A percentile compares a stretch with the other conserved stretches of the same genome.
Conservation (phyloP, 2,113 vertebrate genomes). For the Piaya cayana region DNA sequence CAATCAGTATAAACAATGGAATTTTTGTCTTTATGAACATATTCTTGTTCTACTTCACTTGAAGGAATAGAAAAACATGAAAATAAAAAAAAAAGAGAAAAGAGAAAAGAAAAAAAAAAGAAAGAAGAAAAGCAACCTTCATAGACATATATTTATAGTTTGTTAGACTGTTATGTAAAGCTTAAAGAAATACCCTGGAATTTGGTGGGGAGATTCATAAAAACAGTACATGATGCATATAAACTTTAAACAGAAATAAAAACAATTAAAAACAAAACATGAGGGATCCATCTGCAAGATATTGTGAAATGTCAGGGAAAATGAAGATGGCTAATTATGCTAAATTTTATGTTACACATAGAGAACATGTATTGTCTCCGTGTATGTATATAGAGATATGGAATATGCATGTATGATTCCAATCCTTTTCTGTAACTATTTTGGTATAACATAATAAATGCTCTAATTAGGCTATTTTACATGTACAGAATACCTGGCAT, state of each 20-base stretch:
- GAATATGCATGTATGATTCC: neutral
- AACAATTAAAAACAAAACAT: neutral
- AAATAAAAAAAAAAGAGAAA: neutral
- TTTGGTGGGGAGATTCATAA: neutral
- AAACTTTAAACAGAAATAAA: neutral
- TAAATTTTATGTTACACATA: neutral
- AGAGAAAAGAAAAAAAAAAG: neutral
- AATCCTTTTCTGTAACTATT: neutral
- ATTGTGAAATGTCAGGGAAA: conserved; percentile 15
- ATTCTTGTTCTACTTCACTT: conserved; percentile 54
- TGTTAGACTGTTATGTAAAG: neutral
- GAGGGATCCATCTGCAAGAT: neutral
- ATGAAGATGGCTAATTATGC: neutral
- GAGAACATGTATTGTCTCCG: neutral
- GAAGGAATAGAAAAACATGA: conserved; percentile 27
- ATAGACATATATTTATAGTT: neutral
- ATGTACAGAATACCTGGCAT: neutral
- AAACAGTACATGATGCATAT: neutral
- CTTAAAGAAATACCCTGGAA: conserved; percentile 5
- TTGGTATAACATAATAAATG: neutral
- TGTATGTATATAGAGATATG: neutral
- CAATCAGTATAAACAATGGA: conserved; percentile 71
- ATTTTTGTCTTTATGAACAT: conserved; percentile 70
- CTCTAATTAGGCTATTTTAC: neutral
- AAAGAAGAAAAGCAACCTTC: neutral